Conservation (phyloP, 2,888 invertebrate genomes). For the Nomada fabriciana region DNA sequence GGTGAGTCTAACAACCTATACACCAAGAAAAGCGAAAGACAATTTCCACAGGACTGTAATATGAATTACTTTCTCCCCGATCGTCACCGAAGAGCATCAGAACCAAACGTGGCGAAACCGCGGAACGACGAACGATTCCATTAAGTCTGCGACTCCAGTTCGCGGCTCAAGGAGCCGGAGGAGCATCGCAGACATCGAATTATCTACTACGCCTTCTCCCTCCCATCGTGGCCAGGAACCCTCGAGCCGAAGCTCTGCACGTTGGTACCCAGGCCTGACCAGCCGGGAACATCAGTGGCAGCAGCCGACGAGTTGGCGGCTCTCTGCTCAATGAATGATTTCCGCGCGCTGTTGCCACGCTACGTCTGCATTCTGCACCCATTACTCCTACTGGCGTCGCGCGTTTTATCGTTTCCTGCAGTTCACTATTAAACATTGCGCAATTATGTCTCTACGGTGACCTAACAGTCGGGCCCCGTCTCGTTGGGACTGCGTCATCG, state of each 20-base stretch:
- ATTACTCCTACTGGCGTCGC: conserved; percentile 57
- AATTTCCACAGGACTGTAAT: neutral
- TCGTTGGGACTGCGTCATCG: conserved; percentile 46
- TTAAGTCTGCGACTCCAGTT: conserved; percentile 25
- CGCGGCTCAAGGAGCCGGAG: conserved; percentile 46
- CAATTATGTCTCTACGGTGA: conserved; percentile 57
- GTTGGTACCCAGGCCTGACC: conserved; percentile 53
- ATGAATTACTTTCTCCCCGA: neutral
- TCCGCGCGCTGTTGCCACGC: conserved; percentile 83
- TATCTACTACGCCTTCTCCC: conserved; percentile 29
- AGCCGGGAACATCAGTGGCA: conserved; percentile 48
- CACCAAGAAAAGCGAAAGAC: too few relatives aligned
- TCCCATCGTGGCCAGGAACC: conserved; percentile 19
- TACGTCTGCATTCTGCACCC: conserved; percentile 70
- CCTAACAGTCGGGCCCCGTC: conserved; percentile 39
- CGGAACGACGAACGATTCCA: conserved; percentile 35
- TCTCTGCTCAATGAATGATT: conserved; percentile 83
- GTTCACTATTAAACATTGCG: conserved; percentile 62
- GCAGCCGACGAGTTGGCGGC: conserved; percentile 56
- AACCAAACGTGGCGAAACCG: conserved; percentile 22
- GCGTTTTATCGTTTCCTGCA: conserved; percentile 67
- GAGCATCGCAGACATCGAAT: conserved; percentile 63
- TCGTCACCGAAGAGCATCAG: neutral
- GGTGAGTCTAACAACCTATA: too few relatives aligned
- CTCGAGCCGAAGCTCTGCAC: conserved; percentile 43